Conservation (phyloP, 2,113 vertebrate genomes). For the Hippocampus mohnikei region DNA sequence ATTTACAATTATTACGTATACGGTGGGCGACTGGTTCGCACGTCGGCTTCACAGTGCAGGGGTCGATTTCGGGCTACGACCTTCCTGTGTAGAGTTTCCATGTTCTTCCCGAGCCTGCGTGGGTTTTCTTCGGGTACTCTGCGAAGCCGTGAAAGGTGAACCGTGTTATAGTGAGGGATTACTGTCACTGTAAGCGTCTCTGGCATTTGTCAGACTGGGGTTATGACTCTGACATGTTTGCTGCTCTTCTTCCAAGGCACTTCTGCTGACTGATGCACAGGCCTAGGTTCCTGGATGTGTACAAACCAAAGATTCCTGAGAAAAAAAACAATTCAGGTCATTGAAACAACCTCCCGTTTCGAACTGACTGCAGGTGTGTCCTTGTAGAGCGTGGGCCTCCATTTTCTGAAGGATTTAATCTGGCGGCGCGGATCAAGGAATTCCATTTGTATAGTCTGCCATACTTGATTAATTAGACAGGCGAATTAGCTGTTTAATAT, state of each 20-base stretch:
- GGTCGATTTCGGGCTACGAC: too few species aligned
- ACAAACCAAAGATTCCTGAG: not conserved
- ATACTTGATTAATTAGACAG: conserved; percentile 73
- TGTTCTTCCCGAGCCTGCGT: too few species aligned
- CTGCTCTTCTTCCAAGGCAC: not conserved
- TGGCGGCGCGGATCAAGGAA: conserved; percentile 43
- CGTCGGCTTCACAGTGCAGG: too few species aligned
- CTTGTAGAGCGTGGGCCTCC: conserved; percentile 39
- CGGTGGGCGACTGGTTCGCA: too few species aligned
- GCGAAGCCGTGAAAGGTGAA: too few species aligned
- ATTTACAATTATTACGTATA: too few species aligned
- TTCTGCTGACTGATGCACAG: not conserved
- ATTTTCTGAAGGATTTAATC: conserved; percentile 49
- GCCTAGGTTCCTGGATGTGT: not conserved
- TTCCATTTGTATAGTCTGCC: conserved; percentile 64
- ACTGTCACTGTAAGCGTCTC: not conserved
- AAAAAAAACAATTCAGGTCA: not conserved
- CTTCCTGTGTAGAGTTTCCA: too few species aligned
- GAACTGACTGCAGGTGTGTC: conserved; percentile 10
- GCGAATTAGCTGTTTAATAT: conserved; percentile 74
- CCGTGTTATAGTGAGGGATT: too few species aligned
- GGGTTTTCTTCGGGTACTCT: too few species aligned
- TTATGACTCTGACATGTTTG: not conserved
- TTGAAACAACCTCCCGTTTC: not conserved
- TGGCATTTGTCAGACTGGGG: not conserved